Evolutionary conservation across 2,888 invertebrate genomes (phyloP), one percentile per base, ranked within the genome.

Genomic region (Patella pellucida): DNA sequence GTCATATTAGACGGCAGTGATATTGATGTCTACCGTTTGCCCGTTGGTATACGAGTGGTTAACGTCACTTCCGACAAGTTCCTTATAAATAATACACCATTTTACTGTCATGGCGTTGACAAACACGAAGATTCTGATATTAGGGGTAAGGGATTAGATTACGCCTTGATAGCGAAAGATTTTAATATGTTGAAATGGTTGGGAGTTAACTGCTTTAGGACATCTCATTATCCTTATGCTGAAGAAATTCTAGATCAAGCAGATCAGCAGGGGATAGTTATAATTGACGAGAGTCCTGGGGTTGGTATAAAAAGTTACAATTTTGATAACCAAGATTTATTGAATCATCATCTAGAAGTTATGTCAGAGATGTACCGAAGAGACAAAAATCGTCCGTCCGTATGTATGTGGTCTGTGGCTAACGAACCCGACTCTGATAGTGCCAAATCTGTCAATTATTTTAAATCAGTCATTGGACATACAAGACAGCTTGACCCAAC

Each of bases 211-310:
- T 94, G 95, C 0, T 98, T 97, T 92, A 93, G 98, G 41, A 99
- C 98, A 0, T 98, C 98, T 0, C 99, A 99, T 91, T 99, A 99
- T 91, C 98, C 98, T 0, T 99, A 99, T 91, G 96, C 98, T 0
- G 98, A 99, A 85, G 98, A 98, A 92, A 95, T 98, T 73, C 95
- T 98, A 93, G 96, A 97, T 88, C 93, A 97, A 88, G 97, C 97
- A 1, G 98, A 98, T 90, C 94, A 95, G 85, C 93, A 95, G 77
- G 98, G 98, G 41, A 96, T 98, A 83, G 96, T 97, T 93, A 95
- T 99, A 70, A 96, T 99, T 79, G 95, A 97, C 87, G 99, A 99
- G 90, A 96, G 96, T 85, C 97, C 98, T 0, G 96, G 96, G 79
- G 98, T 97, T 15, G 95, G 97, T 27, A 83, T 89, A 93, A 78